Evolutionary conservation across 2,888 invertebrate species (phyloP).

Genomic region (Stenchaetothrips biformis): DNA sequence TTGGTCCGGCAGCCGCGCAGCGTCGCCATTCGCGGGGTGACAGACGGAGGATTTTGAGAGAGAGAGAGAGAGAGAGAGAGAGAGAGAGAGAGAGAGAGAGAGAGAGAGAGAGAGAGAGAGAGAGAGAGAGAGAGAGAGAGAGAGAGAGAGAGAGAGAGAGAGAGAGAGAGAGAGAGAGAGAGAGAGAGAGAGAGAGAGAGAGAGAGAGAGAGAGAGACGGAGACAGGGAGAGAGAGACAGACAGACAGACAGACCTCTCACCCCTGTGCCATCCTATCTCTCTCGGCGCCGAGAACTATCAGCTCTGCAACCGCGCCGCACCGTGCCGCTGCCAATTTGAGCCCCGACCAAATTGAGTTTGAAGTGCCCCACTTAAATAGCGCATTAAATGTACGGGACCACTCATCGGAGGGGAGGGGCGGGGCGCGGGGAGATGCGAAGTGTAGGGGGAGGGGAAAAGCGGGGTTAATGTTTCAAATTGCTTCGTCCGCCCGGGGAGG

Average conservation of each 20-base stretch:
- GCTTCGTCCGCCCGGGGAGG: background rate
- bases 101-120: background rate
- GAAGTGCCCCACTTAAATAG: slow-evolving; percentile 17
- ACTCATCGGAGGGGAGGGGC: background rate
- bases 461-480: background rate
- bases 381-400: slow-evolving; percentile 17
- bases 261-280: background rate
- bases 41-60: too few species aligned
- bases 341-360: slow-evolving; percentile 17
- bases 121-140: too few species aligned
- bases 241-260: background rate
- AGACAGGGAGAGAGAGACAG: background rate
- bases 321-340: slow-evolving; percentile 2
- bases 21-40: too few species aligned
- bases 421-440: background rate
- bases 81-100: background rate
- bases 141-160: too few species aligned
- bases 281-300: background rate
- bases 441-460: background rate
- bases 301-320: slow-evolving; percentile 1
- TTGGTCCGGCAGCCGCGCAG: too few species aligned
- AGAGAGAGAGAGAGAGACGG: background rate
- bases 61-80: too few species aligned
- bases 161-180: too few species aligned
- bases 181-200: too few species aligned